Base-by-base conservation (phyloP, 2,113 vertebrate species). In the Capra hircus region DNA sequence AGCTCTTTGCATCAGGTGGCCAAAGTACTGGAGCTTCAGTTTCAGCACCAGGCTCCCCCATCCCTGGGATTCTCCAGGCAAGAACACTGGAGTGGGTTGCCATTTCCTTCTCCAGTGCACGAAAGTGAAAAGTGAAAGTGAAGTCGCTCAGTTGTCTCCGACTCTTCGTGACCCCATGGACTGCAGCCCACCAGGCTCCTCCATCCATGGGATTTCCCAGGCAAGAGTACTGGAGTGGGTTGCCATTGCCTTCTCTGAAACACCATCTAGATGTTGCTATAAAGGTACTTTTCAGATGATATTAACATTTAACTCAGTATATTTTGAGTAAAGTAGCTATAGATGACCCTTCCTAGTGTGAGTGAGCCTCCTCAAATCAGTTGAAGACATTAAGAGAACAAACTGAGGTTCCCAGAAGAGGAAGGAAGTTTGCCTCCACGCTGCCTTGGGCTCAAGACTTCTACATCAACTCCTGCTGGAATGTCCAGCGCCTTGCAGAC, bases 321-420 rank as follows among this genome's bases (percentile, higher is more conserved):
- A 28, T 23, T 2, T 17, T 11, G 4, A 62, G 81, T 27, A 36
- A 36, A 71, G n/a, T 23, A 74, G n/a, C 23, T 60, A 11, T 11
- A 28, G 25, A 52, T 12, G 23, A 30, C 12, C 21, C 36, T 28
- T 36, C 2, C 1, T 14, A 15, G 6, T 2, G 4, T 7, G 27
- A n/a, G 17, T 59, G 40, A 43, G 50, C 77, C 74, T 43, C 30
- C 0, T 40, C 25, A 16, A 40, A 74, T 36, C 78, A n/a, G 52
- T 5, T 21, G 45, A 57, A 67, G 80, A 25, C 27, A 33, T 50
- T 16, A 57, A 40, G 28, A 28, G 45, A 48, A 50, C 16, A 84
- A 92, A 21, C 30, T 3, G 53, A 36, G 30, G 43, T 67, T 30
- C 19, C 15, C 25, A 8, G 30, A n/a, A 52, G 19, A 88, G 40